Evolutionary conservation across 1,140 invertebrate genomes (phyloP), one percentile per base, ranked within the genome.

Genomic region (Pectinophora gossypiella): DNA sequence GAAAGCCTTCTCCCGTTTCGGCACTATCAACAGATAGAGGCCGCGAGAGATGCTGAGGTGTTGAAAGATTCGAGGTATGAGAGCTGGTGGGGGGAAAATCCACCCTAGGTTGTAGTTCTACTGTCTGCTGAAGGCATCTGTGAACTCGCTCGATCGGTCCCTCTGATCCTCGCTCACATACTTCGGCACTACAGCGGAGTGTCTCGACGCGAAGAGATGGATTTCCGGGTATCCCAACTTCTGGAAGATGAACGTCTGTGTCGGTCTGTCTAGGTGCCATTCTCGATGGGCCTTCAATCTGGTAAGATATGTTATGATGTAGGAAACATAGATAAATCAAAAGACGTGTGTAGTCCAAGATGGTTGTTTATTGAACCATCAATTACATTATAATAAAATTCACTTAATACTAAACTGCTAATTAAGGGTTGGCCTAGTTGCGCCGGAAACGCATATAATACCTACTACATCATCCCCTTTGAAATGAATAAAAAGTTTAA

Each of bases 41-140:
- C 60, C 48, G 4, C 10, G n/a, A 10, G 12, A 3, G 2, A 5
- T 18, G 19, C 66, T 64, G 16, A 68, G 44, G 48, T 66, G 57
- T n/a, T 48, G 44, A 9, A 73, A 51, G 3, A 71, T 56, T 18
- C 47, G 48, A 0, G 68, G 68, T n/a, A 73, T 71, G 15, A 72
- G 35, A n/a, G 58, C 3, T 2, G 64, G 70, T 21, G 63, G 62
- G 9, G 68, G 62, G 18, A 72, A 72, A 10, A 66, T 40, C 56
- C 65, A 68, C 1, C 36, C 62, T 38, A 72, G 63, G 3, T 42
- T 48, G 58, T 27, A 68, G 13, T 56, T 43, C 66, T 66, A 72
- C 12, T 15, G 40, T 35, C 36, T 56, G 53, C 60, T 64, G 59
- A 72, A 69, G 5, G 68, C 66, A 32, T 68, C 55, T 21, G 44